A percentile compares a stretch with the other conserved stretches of the same genome.
Conservation (phyloP, 1,140 invertebrate genomes). For the Lerema accius region DNA sequence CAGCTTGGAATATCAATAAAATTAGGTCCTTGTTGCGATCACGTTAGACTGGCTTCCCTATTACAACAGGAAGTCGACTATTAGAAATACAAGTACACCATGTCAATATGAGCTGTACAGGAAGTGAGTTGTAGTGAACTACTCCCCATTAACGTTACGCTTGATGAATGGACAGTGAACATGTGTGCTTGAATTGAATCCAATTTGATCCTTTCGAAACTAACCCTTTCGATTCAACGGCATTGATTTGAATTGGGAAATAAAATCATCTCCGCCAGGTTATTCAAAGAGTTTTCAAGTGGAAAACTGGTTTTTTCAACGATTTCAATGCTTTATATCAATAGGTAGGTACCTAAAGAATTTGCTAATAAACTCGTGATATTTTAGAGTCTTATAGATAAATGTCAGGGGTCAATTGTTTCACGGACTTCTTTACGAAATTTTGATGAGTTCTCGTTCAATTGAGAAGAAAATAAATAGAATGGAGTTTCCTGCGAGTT, state of each 20-base stretch:
- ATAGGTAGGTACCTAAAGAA: too few species aligned
- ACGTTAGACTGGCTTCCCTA: constrained; percentile 26
- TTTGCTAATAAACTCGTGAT: background rate
- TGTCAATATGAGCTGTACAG: constrained; percentile 44
- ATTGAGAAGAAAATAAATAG: constrained; percentile 28
- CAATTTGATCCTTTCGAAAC: constrained; percentile 73
- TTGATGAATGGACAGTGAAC: constrained; percentile 71
- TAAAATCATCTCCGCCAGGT: constrained; percentile 44
- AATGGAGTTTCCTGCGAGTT: constrained; percentile 42
- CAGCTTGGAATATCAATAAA: constrained; percentile 22
- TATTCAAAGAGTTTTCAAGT: constrained; percentile 10
- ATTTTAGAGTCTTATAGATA: background rate
- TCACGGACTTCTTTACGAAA: constrained; percentile 3
- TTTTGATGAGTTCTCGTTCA: constrained; percentile 18
- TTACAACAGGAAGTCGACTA: constrained; percentile 48
- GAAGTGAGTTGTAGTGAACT: constrained; percentile 67
- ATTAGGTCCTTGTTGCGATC: constrained; percentile 27
- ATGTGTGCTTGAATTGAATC: constrained; percentile 72
- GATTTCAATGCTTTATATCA: background rate
- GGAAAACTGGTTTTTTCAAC: constrained; percentile 14
- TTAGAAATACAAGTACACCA: constrained; percentile 40
- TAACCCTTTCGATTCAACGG: constrained; percentile 65
- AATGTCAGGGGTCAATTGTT: background rate
- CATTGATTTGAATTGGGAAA: constrained; percentile 76
- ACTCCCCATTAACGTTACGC: constrained; percentile 68